Conservation (phyloP, 2,113 vertebrate species). For the Baryphthengus martii region DNA sequence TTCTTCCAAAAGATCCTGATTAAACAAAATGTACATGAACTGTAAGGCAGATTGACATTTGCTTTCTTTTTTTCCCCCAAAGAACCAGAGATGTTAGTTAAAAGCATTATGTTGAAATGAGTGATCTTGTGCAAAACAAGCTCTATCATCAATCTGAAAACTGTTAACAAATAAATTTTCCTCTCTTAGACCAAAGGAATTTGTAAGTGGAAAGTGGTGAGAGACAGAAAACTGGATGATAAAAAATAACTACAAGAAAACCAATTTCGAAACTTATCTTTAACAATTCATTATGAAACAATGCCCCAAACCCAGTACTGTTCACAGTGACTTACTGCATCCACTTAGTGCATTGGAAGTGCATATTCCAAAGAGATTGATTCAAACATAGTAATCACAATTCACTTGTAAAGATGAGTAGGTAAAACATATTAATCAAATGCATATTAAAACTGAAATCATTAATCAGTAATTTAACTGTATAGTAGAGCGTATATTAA, state of each 20-base stretch:
- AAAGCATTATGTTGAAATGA: neutral
- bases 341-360: neutral
- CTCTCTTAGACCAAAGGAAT: neutral
- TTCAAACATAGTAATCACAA: neutral
- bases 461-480: neutral
- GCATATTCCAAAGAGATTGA: neutral
- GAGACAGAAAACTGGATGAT: neutral
- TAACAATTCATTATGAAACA: neutral
- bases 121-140: neutral
- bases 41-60: neutral
- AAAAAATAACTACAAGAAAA: neutral
- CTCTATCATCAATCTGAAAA: neutral
- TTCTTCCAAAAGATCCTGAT: neutral
- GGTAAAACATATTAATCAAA: neutral
- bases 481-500: neutral
- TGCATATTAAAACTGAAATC: neutral
- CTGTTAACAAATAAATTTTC: neutral
- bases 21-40: neutral
- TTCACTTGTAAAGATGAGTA: neutral
- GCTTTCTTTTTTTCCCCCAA: rapidly evolving
- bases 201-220: neutral
- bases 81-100: neutral
- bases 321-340: neutral
- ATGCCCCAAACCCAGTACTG: neutral
- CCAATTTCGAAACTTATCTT: neutral